These are phyloP conservation scores for Phyllostomus hastatus DNA, from an alignment of 2,113 vertebrate species.

Conservation along the genomic window DNA sequence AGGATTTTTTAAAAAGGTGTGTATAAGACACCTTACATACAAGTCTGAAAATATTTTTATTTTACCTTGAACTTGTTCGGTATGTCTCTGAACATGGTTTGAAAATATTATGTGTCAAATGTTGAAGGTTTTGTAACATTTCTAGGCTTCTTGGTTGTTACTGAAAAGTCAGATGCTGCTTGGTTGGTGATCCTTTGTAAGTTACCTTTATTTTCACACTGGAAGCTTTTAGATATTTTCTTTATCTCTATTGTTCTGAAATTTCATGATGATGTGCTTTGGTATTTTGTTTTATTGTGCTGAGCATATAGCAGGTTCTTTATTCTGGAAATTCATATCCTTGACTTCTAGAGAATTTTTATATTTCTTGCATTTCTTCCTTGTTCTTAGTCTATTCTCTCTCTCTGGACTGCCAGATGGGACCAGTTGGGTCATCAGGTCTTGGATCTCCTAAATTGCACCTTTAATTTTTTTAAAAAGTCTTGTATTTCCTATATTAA, in stretches of 20 bases:
- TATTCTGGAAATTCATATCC: not conserved
- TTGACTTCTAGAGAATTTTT: not conserved
- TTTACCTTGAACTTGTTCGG: constrained; percentile 24
- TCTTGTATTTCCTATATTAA: not conserved
- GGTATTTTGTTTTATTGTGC: not conserved
- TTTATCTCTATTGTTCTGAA: not conserved
- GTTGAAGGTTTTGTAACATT: not conserved
- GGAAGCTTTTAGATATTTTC: constrained; percentile 20
- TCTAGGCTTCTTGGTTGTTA: constrained; percentile 3
- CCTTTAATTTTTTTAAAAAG: not conserved
- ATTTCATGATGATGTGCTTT: constrained; percentile 7
- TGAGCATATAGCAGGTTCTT: not conserved
- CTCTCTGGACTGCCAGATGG: not conserved
- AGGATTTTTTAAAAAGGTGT: too few species aligned
- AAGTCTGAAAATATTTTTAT: constrained; percentile 18
- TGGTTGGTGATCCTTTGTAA: constrained; percentile 4
- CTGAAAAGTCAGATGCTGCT: not conserved
- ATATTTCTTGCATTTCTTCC: not conserved
- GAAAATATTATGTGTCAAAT: constrained; percentile 33
- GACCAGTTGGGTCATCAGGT: not conserved
- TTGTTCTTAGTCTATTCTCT: not conserved
- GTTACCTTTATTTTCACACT: constrained; percentile 38
- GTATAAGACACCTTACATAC: not conserved
- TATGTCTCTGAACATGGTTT: not conserved
- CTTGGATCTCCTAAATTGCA: not conserved